A percentile compares a stretch with the other conserved stretches of the same genome.
Conservation (phyloP, 2,888 invertebrate species). For the Aelia acuminata region DNA sequence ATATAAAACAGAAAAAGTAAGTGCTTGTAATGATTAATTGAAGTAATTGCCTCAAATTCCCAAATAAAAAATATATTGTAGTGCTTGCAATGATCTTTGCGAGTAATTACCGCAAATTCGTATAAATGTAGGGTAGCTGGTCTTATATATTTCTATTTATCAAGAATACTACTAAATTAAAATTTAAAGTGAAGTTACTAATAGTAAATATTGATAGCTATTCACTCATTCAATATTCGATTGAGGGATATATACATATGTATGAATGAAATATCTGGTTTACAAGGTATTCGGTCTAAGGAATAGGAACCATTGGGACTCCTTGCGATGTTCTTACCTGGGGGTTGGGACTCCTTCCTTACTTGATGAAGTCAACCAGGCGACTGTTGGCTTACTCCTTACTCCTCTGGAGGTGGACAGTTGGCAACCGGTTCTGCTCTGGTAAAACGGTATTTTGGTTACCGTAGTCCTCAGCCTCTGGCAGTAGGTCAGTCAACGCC, state of each 20-base stretch:
- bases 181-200: too few relatives aligned
- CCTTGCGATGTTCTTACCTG: not conserved
- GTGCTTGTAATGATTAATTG: too few relatives aligned
- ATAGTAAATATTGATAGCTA: not conserved
- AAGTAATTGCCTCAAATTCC: too few relatives aligned
- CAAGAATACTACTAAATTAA: too few relatives aligned
- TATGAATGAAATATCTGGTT: not conserved
- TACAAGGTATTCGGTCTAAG: not conserved
- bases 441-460: conserved; percentile 41
- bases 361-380: not conserved
- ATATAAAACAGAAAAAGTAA: too few relatives aligned
- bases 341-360: not conserved
- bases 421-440: conserved; percentile 15
- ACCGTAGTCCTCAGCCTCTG: conserved; percentile 26
- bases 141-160: too few relatives aligned
- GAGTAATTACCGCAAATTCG: too few relatives aligned
- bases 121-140: too few relatives aligned
- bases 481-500: conserved; percentile 40
- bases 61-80: too few relatives aligned
- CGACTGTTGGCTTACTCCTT: conserved; percentile 28
- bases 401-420: conserved; percentile 16
- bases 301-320: not conserved
- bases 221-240: not conserved
- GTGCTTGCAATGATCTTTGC: too few relatives aligned
- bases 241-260: not conserved